Evolutionary conservation across 2,797 vertebrate species (phyloP), one percentile per base, ranked within the genome.

Genomic region (Diceros bicornis): DNA sequence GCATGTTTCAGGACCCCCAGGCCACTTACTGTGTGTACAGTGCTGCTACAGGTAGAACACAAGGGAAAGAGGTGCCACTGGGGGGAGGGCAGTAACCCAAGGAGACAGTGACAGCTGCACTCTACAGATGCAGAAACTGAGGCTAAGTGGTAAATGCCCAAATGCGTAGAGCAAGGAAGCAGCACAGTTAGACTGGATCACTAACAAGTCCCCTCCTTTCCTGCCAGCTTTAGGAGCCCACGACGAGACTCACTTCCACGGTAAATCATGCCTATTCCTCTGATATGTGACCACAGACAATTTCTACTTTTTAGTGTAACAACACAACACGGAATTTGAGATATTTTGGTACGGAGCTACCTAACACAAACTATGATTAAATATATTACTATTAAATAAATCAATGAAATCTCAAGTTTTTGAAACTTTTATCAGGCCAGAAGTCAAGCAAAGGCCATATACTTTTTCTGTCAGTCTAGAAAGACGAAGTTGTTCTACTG

Each of bases 121-220:
- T 61, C 62, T 50, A 57, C 64, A 96, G 62, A 25, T 16, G 1
- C 18, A 79, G 52, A 96, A 79, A 78, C 52, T 37, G 47, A 92
- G 21, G n/a, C 61, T 44, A 18, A 78, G 41, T 20, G 20, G 11
- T 37, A 41, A 32, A 72, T 11, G 12, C 4, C 12, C 21, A 59
- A 32, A 34, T 10, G 0, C 4, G 68, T 0, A 23, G 1, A 52
- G 27, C 12, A 66, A 74, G 44, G 37, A 64, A 79, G 37, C 2
- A 25, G 17, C 55, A 6, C 1, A 12, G 52, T 11, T 32, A 18
- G 37, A 34, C 7, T 23, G 4, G 17, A 57, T 50, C 21, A 10
- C 13, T 4, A 68, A 27, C 14, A 41, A 55, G 25, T 16, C 21
- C 2, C 50, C 9, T 25, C 7, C 32, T 87, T 57, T 41, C 17